Base-by-base conservation (phyloP, 1,140 invertebrate genomes). In the Tetragnatha versicolor region DNA sequence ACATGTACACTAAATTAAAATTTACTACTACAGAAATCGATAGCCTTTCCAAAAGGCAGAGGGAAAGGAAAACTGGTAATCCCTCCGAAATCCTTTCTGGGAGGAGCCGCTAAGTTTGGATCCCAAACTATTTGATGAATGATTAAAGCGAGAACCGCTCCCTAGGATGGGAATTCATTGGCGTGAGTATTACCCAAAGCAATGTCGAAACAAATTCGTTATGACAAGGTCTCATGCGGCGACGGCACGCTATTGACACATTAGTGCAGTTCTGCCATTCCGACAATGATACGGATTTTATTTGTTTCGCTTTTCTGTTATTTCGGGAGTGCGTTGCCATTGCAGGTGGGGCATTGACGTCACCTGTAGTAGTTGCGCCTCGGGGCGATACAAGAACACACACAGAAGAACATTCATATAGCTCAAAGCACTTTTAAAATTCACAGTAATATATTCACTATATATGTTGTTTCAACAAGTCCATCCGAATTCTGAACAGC, bases 181-280 rank as follows among this genome's bases (percentile, higher is more conserved):
- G 45, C 72, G 72, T 75, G 58, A 61, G 58, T 75, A 35, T 63
- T 63, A 58, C 25, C 69, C 55, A 49, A 75, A 75, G 72, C 42
- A 63, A 75, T 77, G 61, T 65, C 47, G 61, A 60, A 61, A 77
- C 75, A 77, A 77, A 77, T 77, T 55, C 47, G 75, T 53, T 68
- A 29, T 66, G 75, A 77, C 61, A 77, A 66, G 61, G 49, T 49
- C 61, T 77, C 68, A 77, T 77, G 75, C 49, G 55, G 47, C 20
- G 17, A 10, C 45, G 47, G 61, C 75, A 77, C 75, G 75, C 75
- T 39, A 77, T 77, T 77, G 60, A 68, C 75, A 66, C 75, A 77
- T 77, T 68, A 77, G 75, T 29, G 25, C 27, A 58, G 68, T 47
- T 39, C 58, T 58, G 20, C 29, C 47, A 49, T 25, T 61, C 27